phyloP scores from a whole-genome alignment of 35 echinoderm and acorn worm species.

The Hemicentrotus pulcherrimus region DNA sequence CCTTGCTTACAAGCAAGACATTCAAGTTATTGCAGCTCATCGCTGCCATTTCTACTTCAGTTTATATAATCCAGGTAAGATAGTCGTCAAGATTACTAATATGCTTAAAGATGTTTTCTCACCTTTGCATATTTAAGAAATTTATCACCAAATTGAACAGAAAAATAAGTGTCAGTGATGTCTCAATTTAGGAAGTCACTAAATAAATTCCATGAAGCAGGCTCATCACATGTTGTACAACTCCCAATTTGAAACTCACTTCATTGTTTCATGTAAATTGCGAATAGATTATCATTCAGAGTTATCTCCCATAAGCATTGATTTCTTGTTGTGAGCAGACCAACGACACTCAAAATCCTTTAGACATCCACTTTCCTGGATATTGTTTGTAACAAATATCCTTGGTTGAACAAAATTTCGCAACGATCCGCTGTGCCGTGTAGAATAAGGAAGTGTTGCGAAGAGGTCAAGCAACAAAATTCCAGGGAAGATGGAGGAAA shows the following conservation, averaged over 20 bases:
- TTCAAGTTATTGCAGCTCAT: not conserved
- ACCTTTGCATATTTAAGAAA: not conserved
- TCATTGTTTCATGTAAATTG: not conserved
- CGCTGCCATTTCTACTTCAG: constrained; percentile 2
- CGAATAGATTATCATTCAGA: not conserved
- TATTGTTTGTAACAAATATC: not conserved
- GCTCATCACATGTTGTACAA: not conserved
- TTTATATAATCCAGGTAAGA: not conserved
- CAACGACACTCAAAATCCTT: not conserved
- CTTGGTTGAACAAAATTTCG: not conserved
- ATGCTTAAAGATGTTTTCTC: not conserved
- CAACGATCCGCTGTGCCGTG: not conserved
- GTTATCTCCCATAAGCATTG: not conserved
- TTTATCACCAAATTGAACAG: not conserved
- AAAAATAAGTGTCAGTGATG: not conserved
- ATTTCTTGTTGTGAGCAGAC: not conserved
- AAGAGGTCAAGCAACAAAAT: not conserved
- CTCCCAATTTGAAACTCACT: not conserved
- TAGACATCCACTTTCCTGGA: not conserved
- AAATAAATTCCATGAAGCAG: not conserved
- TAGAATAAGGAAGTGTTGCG: not conserved
- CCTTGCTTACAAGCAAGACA: not conserved
- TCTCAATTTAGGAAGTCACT: not conserved
- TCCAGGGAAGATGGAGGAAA: constrained; percentile 6
- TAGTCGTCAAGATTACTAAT: not conserved